Evolutionary conservation across 1,140 invertebrate species (phyloP), one percentile per base, ranked within the genome.

Genomic region (Mycetomoellerius zeteki): DNA sequence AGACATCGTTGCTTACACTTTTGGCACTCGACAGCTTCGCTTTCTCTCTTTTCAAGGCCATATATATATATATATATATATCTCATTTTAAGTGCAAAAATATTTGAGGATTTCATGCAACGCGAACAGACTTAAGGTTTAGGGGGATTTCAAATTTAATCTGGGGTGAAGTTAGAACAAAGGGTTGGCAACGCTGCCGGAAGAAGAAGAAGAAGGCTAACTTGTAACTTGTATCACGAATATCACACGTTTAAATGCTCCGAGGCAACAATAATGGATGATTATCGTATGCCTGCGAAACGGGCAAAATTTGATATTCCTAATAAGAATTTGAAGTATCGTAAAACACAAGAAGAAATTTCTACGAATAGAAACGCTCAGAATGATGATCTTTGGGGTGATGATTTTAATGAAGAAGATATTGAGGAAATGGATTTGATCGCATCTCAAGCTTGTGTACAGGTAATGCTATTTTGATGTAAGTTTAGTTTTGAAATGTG

Each of bases 391-490:
- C 8, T 91, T 7, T 95, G 94, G 94, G 94, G 93, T 5, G 94
- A 94, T 56, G 93, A 94, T 82, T 94, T 94, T 85, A 90, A 87
- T 3, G 93, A 94, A 7, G 91, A 91, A 8, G 94, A 93, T 30
- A 91, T 95, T 30, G 92, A 94, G 76, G 91, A 94, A 73, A 91
- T 95, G 67, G 94, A 95, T 78, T 86, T 93, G 33, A 91, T 95
- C 24, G 91, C 92, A 19, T 92, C 94, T 21, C 94, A 95, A 90
- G 93, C 90, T 76, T 93, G 89, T 43, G 82, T 85, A 8, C 62
- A 72, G 58, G 88, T 90, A 56, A 19, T 30, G 0, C 37, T 33
- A 12, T 14, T n/a, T n/a, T 69, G 7, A n/a, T 43, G 21, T 54
- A 33, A 54, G 24, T 24, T 43, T 16, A 30, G 0, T 76, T 52